These are phyloP conservation scores for Acrobasis suavella DNA, from an alignment of 2,888 invertebrate genomes.

Conservation along the genomic window DNA sequence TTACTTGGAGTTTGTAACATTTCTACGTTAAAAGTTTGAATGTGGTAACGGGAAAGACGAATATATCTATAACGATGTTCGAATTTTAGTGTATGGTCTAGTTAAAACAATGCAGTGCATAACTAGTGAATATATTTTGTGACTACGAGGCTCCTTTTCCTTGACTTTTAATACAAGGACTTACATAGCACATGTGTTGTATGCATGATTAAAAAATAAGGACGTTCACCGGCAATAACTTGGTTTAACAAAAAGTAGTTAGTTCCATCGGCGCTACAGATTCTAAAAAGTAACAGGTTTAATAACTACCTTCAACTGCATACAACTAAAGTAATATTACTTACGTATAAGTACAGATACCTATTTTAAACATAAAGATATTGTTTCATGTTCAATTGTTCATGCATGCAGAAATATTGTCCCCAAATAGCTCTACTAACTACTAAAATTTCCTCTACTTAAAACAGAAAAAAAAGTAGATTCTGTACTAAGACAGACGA, in stretches of 20 bases:
- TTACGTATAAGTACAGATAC: no score
- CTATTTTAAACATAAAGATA: not conserved
- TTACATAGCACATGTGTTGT: constrained; percentile 8
- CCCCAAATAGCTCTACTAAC: no score
- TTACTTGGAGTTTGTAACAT: no score
- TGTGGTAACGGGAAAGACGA: no score
- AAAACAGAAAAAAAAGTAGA: no score
- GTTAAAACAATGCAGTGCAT: not conserved
- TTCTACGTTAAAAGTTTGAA: no score
- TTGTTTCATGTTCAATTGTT: no score
- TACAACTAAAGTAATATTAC: no score
- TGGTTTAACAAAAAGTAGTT: constrained; percentile 15
- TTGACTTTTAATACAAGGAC: constrained; percentile 21
- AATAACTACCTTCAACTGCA: not conserved
- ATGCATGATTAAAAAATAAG: constrained; percentile 20
- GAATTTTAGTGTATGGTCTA: not conserved
- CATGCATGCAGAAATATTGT: no score
- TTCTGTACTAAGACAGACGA: no score
- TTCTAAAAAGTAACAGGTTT: constrained; percentile 20
- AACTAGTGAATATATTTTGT: not conserved
- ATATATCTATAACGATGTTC: no score
- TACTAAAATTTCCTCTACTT: no score
- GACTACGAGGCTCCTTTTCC: constrained; percentile 14
- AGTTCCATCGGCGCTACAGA: constrained; percentile 8
- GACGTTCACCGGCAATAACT: constrained; percentile 19